phyloP scores from a whole-genome alignment of 2,113 vertebrate genomes.

The Rhinichthys klamathensis region DNA sequence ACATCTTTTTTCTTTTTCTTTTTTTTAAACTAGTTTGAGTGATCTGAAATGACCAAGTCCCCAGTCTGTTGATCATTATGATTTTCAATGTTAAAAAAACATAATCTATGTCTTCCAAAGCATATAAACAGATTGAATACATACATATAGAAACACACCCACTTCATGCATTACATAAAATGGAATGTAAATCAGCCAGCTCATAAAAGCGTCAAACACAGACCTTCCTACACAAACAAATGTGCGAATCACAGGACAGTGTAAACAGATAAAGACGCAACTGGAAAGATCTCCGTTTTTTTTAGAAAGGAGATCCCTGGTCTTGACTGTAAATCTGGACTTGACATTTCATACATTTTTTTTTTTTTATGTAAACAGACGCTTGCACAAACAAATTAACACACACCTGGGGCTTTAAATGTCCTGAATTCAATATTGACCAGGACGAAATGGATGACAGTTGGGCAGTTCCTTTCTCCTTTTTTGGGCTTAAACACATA shows the following conservation, averaged over 20 bases:
- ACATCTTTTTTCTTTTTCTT: not conserved
- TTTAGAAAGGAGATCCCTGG: not conserved
- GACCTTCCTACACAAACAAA: slow-evolving; percentile 1
- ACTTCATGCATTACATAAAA: not conserved
- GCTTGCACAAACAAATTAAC: not conserved
- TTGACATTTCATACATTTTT: not conserved
- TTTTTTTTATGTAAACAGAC: not conserved
- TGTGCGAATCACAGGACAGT: not conserved
- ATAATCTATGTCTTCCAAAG: too few relatives aligned
- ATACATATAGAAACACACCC: not conserved
- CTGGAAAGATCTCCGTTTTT: not conserved
- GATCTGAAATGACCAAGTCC: not conserved
- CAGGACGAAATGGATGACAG: slow-evolving; percentile 94
- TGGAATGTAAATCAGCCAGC: not conserved
- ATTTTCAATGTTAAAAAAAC: not conserved
- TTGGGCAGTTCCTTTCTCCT: slow-evolving; percentile 91
- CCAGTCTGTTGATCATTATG: not conserved
- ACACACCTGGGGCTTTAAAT: slow-evolving; percentile 91
- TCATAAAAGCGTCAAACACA: slow-evolving; percentile 2
- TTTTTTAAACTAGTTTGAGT: not conserved
- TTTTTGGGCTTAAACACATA: slow-evolving; percentile 95
- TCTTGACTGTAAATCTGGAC: not conserved
- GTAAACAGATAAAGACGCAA: not conserved
- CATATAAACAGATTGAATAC: not conserved
- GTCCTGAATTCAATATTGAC: slow-evolving; percentile 94